These are phyloP conservation scores for Champsocephalus esox DNA, from an alignment of 2,797 vertebrate species.

Conservation along the genomic window DNA sequence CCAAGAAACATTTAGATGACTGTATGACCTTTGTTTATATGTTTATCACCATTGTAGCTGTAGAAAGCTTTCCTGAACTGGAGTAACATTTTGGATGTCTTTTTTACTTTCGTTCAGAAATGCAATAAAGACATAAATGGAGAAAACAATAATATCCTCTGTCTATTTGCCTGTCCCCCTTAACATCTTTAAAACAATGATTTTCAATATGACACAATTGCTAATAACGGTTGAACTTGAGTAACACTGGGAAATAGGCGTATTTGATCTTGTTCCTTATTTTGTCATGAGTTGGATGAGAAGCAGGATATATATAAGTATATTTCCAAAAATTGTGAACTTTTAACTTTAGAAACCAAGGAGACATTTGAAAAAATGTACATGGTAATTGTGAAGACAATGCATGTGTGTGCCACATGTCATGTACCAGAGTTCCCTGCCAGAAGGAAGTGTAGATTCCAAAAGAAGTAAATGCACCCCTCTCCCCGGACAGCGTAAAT, in stretches of 20 bases:
- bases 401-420: neutral
- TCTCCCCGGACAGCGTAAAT: constrained; percentile 5
- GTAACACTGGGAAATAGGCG: no score
- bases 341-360: neutral
- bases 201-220: neutral
- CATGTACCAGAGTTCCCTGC: constrained; percentile 72
- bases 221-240: neutral
- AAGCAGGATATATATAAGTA: no score
- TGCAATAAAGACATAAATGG: neutral
- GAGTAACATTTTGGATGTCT: neutral
- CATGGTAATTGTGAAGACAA: neutral
- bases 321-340: neutral
- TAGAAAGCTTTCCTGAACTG: neutral
- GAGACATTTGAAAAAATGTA: neutral
- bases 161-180: no score
- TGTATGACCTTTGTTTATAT: neutral
- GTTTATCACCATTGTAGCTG: neutral
- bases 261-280: neutral
- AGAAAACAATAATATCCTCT: neutral
- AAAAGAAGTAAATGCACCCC: accelerated
- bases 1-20: neutral
- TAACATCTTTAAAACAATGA: neutral
- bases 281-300: neutral
- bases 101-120: neutral
- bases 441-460: constrained; percentile 62